phyloP scores from a whole-genome alignment of 2,797 vertebrate genomes.

The Manis crassicaudata region DNA sequence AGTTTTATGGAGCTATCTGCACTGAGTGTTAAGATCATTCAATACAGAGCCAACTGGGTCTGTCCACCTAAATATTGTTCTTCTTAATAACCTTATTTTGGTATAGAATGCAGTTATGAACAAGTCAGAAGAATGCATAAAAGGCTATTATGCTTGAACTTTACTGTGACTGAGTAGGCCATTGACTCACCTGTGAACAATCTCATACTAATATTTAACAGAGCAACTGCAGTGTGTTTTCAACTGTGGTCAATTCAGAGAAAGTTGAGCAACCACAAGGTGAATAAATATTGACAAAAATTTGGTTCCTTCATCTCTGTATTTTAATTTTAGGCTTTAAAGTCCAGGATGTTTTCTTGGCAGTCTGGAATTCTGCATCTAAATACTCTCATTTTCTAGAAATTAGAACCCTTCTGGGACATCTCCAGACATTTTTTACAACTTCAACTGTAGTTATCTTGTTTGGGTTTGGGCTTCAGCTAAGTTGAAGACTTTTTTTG shows the following conservation, averaged over 20 bases:
- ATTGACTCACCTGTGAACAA: neutral
- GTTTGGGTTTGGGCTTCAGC: neutral
- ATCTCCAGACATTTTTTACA: constrained; percentile 29
- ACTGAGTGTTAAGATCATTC: neutral
- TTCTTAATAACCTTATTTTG: constrained; percentile 8
- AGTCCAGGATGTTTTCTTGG: neutral
- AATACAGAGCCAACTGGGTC: neutral
- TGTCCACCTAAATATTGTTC: constrained; percentile 12
- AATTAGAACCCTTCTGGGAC: neutral
- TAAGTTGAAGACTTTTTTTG: constrained; percentile 39
- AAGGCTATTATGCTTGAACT: neutral
- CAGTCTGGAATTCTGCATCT: neutral
- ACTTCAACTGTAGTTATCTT: neutral
- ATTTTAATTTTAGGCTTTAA: constrained; percentile 32
- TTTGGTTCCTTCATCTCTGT: neutral
- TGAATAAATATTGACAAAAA: constrained; percentile 26
- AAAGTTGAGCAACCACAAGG: neutral
- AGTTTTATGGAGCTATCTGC: neutral
- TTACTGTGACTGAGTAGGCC: neutral
- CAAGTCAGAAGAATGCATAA: neutral
- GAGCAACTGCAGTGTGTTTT: constrained; percentile 4
- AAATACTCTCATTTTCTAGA: constrained; percentile 15
- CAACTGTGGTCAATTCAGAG: neutral
- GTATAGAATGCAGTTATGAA: neutral
- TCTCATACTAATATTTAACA: constrained; percentile 1